Conservation (phyloP, 2,888 invertebrate genomes). For the Augochlorella aurata region DNA sequence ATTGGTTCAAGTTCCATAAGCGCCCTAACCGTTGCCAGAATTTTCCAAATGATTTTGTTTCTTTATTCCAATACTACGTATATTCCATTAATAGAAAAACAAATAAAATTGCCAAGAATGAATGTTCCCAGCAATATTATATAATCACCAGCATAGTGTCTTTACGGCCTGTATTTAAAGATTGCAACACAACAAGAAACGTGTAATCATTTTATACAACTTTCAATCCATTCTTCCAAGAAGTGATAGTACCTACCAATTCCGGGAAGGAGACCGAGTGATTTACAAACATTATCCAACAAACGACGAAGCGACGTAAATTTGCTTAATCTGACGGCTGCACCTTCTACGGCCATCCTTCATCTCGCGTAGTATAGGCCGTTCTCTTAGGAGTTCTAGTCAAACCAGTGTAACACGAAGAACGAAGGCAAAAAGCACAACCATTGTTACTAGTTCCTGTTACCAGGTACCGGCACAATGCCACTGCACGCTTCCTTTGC, state of each 20-base stretch:
- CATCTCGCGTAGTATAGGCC: conserved; percentile 49
- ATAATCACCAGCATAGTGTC: too few species aligned
- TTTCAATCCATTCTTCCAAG: not conserved
- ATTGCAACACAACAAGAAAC: not conserved
- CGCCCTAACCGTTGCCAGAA: too few species aligned
- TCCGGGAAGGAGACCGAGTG: not conserved
- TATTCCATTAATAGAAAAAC: too few species aligned
- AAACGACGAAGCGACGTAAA: conserved; percentile 41
- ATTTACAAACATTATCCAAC: conserved; percentile 1
- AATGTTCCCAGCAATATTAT: too few species aligned
- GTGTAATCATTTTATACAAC: not conserved
- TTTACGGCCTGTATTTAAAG: too few species aligned
- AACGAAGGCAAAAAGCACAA: conserved; percentile 66
- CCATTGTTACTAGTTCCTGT: conserved; percentile 73
- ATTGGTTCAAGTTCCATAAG: too few species aligned
- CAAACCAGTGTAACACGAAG: conserved; percentile 78
- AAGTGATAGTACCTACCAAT: not conserved
- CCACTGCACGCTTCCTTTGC: conserved; percentile 74
- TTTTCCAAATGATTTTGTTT: too few species aligned
- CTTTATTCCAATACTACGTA: too few species aligned
- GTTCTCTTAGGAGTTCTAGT: conserved; percentile 71
- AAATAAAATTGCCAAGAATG: too few species aligned
- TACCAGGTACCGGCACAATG: conserved; percentile 68
- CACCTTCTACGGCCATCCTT: conserved; percentile 46
- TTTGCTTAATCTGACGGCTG: conserved; percentile 48